A percentile compares a stretch with the other conserved stretches of the same genome.
phyloP scores from a whole-genome alignment of 2,797 vertebrate genomes.

The Lindbergichthys nudifrons region DNA sequence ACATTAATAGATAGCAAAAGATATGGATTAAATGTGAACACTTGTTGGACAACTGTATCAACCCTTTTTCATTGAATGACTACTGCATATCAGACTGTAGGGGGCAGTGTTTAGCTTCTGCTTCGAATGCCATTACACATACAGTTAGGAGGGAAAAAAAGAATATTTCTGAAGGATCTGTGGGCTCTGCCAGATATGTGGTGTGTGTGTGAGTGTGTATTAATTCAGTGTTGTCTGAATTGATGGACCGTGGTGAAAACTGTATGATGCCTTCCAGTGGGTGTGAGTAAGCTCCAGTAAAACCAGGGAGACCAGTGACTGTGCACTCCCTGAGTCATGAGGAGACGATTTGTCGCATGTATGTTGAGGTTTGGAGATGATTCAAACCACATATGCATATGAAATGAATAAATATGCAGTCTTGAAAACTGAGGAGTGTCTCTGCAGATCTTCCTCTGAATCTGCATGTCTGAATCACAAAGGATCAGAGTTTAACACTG shows the following conservation, averaged over 20 bases:
- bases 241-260: conserved; percentile 38
- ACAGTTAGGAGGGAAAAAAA: conserved; percentile 10
- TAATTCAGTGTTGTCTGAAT: conserved; percentile 23
- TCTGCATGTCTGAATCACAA: neutral
- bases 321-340: conserved; percentile 4
- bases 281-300: conserved; percentile 19
- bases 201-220: conserved; percentile 24
- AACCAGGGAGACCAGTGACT: conserved; percentile 15
- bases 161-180: conserved; percentile 27
- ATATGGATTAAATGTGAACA: neutral
- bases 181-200: conserved; percentile 30
- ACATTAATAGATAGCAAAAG: neutral
- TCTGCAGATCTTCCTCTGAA: neutral
- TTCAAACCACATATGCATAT: neutral
- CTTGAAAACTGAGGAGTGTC: neutral
- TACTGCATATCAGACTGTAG: conserved; percentile 43
- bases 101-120: conserved; percentile 72
- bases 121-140: neutral
- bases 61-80: neutral
- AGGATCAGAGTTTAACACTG: neutral
- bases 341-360: neutral
- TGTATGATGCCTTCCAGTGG: conserved; percentile 30
- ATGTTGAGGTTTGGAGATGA: neutral
- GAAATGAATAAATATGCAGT: conserved; percentile 31
- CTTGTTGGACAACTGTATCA: neutral